Conservation (phyloP, 2,113 vertebrate genomes). For the Gasterosteus aculeatus region DNA sequence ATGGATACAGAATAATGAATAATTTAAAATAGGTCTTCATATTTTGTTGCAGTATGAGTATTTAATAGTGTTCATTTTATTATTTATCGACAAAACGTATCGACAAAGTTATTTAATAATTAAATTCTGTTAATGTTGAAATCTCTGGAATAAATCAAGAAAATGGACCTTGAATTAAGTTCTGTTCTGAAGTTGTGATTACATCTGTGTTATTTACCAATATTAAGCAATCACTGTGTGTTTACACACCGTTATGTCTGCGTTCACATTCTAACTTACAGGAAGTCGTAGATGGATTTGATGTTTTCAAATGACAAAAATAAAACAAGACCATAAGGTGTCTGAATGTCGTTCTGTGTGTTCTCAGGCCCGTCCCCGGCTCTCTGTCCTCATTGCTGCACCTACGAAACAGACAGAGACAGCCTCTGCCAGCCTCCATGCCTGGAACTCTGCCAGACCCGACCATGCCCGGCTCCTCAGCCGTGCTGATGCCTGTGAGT, state of each 20-base stretch:
- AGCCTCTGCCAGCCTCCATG: constrained; percentile 99
- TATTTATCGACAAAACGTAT: not conserved
- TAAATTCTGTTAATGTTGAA: not conserved
- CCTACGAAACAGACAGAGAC: constrained; percentile 98
- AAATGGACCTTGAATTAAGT: not conserved
- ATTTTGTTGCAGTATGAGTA: not conserved
- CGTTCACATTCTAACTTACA: not conserved
- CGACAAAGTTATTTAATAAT: not conserved
- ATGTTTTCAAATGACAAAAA: constrained; percentile 5
- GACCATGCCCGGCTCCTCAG: constrained; percentile 97
- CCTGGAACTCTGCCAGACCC: constrained; percentile 98
- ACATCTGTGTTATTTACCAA: not conserved
- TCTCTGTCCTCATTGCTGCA: constrained; percentile 97
- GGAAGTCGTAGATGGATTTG: not conserved
- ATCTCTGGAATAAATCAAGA: not conserved
- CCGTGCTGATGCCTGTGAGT: constrained; percentile 98
- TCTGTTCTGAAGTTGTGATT: not conserved
- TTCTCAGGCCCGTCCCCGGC: constrained; percentile 93
- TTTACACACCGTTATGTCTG: not conserved
- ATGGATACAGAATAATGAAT: not conserved
- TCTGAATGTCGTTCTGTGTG: constrained; percentile 25
- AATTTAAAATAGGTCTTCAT: not conserved
- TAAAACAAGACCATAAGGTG: not conserved
- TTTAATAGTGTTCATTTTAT: not conserved
- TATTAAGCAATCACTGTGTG: not conserved